These are phyloP conservation scores for Aricia artaxerxes DNA, from an alignment of 2,888 invertebrate species.

Conservation along the genomic window DNA sequence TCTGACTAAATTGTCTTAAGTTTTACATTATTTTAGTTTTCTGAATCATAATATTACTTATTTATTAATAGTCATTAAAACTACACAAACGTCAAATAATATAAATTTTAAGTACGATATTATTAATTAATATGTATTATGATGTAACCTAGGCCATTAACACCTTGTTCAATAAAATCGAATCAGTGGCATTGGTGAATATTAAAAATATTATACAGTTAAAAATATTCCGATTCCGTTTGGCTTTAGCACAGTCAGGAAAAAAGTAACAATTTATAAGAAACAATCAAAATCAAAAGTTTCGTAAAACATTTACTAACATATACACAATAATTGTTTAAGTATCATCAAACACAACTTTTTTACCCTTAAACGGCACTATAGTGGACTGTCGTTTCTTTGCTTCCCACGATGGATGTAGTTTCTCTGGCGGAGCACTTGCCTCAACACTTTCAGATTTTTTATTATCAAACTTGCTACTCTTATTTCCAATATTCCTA, in stretches of 20 bases:
- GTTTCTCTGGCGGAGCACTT: conserved; percentile 57
- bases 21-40: no score
- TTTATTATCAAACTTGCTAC: conserved; percentile 39
- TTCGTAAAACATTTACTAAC: conserved; percentile 19
- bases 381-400: conserved; percentile 71
- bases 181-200: no score
- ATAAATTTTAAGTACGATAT: no score
- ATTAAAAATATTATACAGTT: no score
- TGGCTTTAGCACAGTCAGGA: not conserved
- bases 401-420: conserved; percentile 80
- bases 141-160: no score
- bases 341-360: conserved; percentile 68
- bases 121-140: no score
- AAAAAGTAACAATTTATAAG: not conserved
- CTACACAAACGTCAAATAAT: no score
- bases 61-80: no score
- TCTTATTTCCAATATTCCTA: conserved; percentile 39
- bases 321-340: conserved; percentile 40
- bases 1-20: no score
- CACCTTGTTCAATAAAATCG: no score
- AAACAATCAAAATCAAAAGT: not conserved
- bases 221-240: no score
- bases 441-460: conserved; percentile 36
- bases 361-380: conserved; percentile 73
- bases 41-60: no score